A percentile compares a stretch with the other conserved stretches of the same genome.
phyloP scores from a whole-genome alignment of 2,113 vertebrate genomes.

The Anguilla japonica region DNA sequence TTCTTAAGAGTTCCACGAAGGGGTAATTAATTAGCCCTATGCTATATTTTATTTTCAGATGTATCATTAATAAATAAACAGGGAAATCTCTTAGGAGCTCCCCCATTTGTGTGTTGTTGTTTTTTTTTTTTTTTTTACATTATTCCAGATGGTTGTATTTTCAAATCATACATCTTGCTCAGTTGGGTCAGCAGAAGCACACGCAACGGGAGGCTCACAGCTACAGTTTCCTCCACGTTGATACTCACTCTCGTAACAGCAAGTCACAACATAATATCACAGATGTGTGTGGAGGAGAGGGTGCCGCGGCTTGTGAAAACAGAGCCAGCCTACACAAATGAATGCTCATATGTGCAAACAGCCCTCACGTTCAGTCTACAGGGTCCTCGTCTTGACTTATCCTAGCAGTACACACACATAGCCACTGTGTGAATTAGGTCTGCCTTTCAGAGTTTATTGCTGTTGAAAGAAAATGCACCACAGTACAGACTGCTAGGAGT shows the following conservation, averaged over 20 bases:
- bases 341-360: not conserved
- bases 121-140: not conserved
- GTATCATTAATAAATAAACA: constrained; percentile 7
- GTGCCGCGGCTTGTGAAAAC: not conserved
- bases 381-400: not conserved
- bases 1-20: not conserved
- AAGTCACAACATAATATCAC: not conserved
- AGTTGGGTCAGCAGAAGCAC: not conserved
- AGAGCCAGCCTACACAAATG: not conserved
- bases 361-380: not conserved
- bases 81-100: not conserved
- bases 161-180: constrained; percentile 4
- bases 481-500: not conserved
- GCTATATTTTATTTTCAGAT: not conserved
- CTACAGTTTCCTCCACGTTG: not conserved
- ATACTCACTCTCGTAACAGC: not conserved
- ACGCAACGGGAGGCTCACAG: not conserved
- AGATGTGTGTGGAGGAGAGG: not conserved
- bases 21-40: not conserved
- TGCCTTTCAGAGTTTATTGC: not conserved
- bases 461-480: not conserved
- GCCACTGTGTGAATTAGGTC: not conserved
- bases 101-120: not conserved
- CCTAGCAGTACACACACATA: not conserved
- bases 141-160: not conserved